Evolutionary conservation across 2,888 invertebrate species (phyloP).

Genomic region (Melieria crassipennis): DNA sequence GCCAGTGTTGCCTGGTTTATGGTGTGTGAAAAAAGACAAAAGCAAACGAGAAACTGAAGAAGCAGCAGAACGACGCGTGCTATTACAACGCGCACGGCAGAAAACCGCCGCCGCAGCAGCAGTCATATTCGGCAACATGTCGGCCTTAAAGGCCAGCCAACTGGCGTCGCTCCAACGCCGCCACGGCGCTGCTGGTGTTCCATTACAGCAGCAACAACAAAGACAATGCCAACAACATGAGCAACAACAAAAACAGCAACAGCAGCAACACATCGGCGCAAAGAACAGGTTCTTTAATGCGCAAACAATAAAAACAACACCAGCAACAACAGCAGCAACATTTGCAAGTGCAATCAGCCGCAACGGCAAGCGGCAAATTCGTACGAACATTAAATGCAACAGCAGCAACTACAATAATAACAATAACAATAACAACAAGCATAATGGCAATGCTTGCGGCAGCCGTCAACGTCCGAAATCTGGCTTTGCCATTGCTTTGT

Average conservation of each 20-base stretch:
- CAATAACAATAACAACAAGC: slow-evolving; percentile 31
- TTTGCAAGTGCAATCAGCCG: slow-evolving; percentile 18
- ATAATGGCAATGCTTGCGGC: slow-evolving; percentile 24
- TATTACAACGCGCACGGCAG: slow-evolving; percentile 22
- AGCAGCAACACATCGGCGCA: slow-evolving; percentile 32
- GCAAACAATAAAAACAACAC: slow-evolving; percentile 12
- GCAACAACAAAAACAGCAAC: slow-evolving; percentile 23
- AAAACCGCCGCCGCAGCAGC: slow-evolving; percentile 13
- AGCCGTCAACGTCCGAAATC: slow-evolving; percentile 33
- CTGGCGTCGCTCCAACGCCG: slow-evolving; percentile 11
- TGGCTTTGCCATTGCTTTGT: slow-evolving; percentile 46
- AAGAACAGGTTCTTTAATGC: slow-evolving; percentile 26
- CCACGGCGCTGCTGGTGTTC: slow-evolving; percentile 10
- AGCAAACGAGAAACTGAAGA: slow-evolving; percentile 17
- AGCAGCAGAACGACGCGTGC: slow-evolving; percentile 15
- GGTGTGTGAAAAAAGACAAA: slow-evolving; percentile 3
- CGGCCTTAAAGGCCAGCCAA: slow-evolving; percentile 60
- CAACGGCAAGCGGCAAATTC: slow-evolving; percentile 31
- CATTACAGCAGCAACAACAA: slow-evolving; percentile 36
- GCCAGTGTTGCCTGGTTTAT: neutral
- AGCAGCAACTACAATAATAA: slow-evolving; percentile 20
- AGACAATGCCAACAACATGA: slow-evolving; percentile 30
- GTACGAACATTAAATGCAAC: slow-evolving; percentile 36
- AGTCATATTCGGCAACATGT: slow-evolving; percentile 46
- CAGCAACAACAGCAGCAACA: slow-evolving; percentile 36